Conservation (phyloP, 2,797 vertebrate species). For the Sorex maritimensis region DNA sequence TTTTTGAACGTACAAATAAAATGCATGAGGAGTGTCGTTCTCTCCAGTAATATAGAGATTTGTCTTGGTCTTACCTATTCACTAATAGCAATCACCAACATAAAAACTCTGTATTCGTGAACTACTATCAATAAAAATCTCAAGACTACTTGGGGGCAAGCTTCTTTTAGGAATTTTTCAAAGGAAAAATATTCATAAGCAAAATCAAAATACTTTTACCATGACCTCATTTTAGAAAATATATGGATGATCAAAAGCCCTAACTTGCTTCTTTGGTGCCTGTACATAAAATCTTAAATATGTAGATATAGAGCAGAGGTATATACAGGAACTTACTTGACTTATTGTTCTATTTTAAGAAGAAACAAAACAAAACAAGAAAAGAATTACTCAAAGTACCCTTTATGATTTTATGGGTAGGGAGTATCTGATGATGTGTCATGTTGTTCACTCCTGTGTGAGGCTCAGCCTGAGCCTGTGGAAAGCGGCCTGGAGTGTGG, state of each 20-base stretch:
- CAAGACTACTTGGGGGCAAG: not conserved
- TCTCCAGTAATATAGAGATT: rapidly evolving
- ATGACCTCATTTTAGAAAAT: not conserved
- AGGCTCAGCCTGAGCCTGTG: too few relatives aligned
- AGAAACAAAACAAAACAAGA: too few relatives aligned
- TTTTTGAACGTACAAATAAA: not conserved
- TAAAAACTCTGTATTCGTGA: not conserved
- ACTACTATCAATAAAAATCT: not conserved
- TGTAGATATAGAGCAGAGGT: too few relatives aligned
- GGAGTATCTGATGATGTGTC: too few relatives aligned
- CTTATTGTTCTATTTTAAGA: too few relatives aligned
- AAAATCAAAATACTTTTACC: constrained; percentile 9
- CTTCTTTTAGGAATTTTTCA: not conserved
- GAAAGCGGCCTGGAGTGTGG: too few relatives aligned
- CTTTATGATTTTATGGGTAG: too few relatives aligned
- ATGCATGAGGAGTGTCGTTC: not conserved
- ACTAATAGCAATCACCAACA: not conserved
- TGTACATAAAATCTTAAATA: not conserved
- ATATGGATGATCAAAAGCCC: not conserved
- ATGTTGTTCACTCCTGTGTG: too few relatives aligned
- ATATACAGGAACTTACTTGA: too few relatives aligned
- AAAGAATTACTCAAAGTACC: too few relatives aligned
- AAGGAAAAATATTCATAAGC: not conserved
- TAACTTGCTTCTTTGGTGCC: not conserved
- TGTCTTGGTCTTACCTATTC: not conserved